A percentile compares a stretch with the other conserved stretches of the same genome.
Evolutionary conservation across 2,888 invertebrate species (phyloP).

Genomic region (Cheilosia vulpina): DNA sequence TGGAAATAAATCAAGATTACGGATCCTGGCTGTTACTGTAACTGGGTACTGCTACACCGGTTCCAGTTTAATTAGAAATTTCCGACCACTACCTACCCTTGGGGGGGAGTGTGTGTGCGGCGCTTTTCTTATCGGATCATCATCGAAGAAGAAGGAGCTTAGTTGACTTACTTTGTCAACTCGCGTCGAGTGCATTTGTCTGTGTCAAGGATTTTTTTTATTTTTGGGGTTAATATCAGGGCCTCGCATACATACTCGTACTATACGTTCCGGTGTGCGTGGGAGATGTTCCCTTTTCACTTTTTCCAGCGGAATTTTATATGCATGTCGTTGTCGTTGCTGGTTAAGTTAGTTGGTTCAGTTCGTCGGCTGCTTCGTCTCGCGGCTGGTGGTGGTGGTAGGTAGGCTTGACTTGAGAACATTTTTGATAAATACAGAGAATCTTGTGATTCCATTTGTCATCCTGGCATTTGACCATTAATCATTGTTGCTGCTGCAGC

Average conservation of each 20-base stretch:
- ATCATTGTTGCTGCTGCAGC: slow-evolving; percentile 76
- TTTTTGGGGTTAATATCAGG: slow-evolving; percentile 27
- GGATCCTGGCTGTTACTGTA: slow-evolving; percentile 67
- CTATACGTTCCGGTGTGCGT: background rate
- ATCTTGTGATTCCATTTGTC: slow-evolving; percentile 80
- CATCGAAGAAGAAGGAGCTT: slow-evolving; percentile 36
- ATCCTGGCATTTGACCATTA: slow-evolving; percentile 78
- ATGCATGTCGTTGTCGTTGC: slow-evolving; percentile 43
- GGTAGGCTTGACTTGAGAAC: slow-evolving; percentile 68
- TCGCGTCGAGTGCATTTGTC: slow-evolving; percentile 69
- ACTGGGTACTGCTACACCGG: slow-evolving; percentile 26
- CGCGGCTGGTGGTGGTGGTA: slow-evolving; percentile 58
- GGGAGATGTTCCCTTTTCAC: slow-evolving; percentile 44
- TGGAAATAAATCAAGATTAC: slow-evolving; percentile 79
- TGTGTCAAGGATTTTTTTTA: slow-evolving; percentile 69
- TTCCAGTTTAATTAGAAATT: slow-evolving; percentile 72
- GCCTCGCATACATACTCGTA: background rate
- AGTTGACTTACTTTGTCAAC: slow-evolving; percentile 72
- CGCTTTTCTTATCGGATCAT: slow-evolving; percentile 66
- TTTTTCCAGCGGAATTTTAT: slow-evolving; percentile 50
- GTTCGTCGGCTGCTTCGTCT: slow-evolving; percentile 10
- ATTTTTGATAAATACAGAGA: slow-evolving; percentile 78
- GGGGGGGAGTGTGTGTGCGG: slow-evolving; percentile 6
- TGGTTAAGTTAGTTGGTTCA: slow-evolving; percentile 23
- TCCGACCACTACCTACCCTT: slow-evolving; percentile 60